A percentile compares a stretch with the other conserved stretches of the same genome.
These are phyloP conservation scores for Pherbina coryleti DNA, from an alignment of 2,888 invertebrate genomes.

Conservation along the genomic window DNA sequence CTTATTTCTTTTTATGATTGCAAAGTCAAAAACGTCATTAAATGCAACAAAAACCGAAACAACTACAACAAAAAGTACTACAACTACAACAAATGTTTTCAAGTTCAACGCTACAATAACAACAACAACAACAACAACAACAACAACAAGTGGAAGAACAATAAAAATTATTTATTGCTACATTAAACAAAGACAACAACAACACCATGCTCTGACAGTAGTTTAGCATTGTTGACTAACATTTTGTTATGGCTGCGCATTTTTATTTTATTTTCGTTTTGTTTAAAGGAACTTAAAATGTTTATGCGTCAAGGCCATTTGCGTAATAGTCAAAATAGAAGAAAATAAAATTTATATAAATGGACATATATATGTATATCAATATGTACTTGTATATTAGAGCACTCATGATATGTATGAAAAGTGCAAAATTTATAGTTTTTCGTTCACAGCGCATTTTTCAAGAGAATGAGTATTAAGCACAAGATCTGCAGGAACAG, in stretches of 20 bases:
- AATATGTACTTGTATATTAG: background rate
- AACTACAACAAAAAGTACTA: background rate
- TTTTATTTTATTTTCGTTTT: conserved; percentile 22
- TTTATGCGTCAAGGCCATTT: conserved; percentile 31
- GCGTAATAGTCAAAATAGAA: background rate
- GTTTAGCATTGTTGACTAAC: background rate
- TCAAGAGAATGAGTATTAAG: too few species aligned
- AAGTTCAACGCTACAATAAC: conserved; percentile 35
- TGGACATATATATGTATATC: background rate
- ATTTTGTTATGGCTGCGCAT: conserved; percentile 12
- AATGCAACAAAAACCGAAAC: conserved; percentile 17
- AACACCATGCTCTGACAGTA: background rate
- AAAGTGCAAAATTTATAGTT: too few species aligned
- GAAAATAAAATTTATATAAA: conserved; percentile 39
- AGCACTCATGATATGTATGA: too few species aligned
- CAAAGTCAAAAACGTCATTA: conserved; percentile 24
- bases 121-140: conserved; percentile 19
- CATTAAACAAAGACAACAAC: conserved; percentile 21
- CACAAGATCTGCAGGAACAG: too few species aligned
- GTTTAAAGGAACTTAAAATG: conserved; percentile 16
- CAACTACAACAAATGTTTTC: conserved; percentile 12
- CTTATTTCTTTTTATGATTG: conserved; percentile 14
- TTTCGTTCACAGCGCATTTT: too few species aligned
- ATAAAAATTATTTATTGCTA: conserved; percentile 32
- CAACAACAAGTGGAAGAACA: conserved; percentile 21